Evolutionary conservation across 2,888 invertebrate genomes (phyloP), one percentile per base, ranked within the genome.

Genomic region (Apomyelois bistriatella): DNA sequence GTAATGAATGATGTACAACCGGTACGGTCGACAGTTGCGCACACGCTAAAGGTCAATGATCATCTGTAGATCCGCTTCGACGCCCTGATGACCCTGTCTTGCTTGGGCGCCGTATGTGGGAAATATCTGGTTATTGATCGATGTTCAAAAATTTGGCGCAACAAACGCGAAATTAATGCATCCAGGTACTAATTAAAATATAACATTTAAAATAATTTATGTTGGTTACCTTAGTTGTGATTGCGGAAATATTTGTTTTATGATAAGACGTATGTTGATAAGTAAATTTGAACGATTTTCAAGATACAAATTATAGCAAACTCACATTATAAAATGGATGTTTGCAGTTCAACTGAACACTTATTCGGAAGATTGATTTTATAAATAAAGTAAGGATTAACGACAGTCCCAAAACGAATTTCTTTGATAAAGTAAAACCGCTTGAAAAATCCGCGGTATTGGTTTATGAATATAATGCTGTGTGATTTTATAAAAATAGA

Each of bases 11-110:
- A 85, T 32, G 32, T 13, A 46, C 80, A 83, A 86, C 86, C 85
- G 85, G 85, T 83, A 83, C 73, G 70, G 56, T 68, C 67, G 71
- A 67, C 76, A 72, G 79, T 79, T 84, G 82, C 82, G 82, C 84
- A 79, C 81, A 78, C 83, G 76, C 69, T 84, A 89, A 90, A 89
- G 89, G 89, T 90, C 89, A 88, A 87, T 85, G 89, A 85, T 89
- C 89, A 90, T 84, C 85, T 79, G 82, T 85, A 89, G 89, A 90
- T 89, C 89, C 90, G 90, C 85, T 79, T 90, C 83, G 84, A 67
- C 83, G 87, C 81, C 87, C 86, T 80, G 84, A 70, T 87, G 89
- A 89, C 90, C 89, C 87, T 86, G 84, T 83, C 79, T 72, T 73
- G 79, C 74, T 78, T 74, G 74, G 72, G 79, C 80, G 80, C 75